Conservation (phyloP, 2,888 invertebrate species). For the Aphidoletes aphidimyza region DNA sequence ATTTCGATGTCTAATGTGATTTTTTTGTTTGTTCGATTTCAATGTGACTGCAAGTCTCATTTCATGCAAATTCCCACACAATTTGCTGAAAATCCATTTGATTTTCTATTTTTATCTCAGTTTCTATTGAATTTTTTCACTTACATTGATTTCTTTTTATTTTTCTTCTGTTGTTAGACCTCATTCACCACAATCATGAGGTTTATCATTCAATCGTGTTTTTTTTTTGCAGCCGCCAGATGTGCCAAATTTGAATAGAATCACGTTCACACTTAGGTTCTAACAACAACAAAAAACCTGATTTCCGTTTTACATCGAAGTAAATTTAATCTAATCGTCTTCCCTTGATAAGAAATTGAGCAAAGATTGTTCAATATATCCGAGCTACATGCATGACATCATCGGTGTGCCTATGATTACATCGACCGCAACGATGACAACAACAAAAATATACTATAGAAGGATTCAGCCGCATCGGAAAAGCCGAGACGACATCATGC, state of each 20-base stretch:
- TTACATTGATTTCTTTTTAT: background rate
- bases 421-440: slow-evolving; percentile 20
- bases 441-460: background rate
- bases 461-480: background rate
- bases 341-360: background rate
- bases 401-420: background rate
- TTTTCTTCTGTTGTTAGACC: background rate
- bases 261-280: slow-evolving; percentile 34
- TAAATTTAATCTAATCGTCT: slow-evolving; percentile 49
- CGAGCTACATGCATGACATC: background rate
- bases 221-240: too few relatives aligned
- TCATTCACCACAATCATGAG: background rate
- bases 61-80: too few relatives aligned
- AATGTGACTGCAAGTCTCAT: too few relatives aligned
- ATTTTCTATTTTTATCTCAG: background rate
- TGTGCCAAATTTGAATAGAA: slow-evolving; percentile 20
- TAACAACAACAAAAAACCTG: background rate
- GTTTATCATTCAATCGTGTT: too few relatives aligned
- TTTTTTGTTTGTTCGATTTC: too few relatives aligned
- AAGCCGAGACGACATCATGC: background rate
- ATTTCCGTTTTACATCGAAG: background rate
- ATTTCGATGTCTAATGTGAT: too few relatives aligned
- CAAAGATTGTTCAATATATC: too few relatives aligned
- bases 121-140: background rate
- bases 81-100: too few relatives aligned